A percentile compares a stretch with the other conserved stretches of the same genome.
phyloP scores from a whole-genome alignment of 2,113 vertebrate species.

The Rhipidura dahli region DNA sequence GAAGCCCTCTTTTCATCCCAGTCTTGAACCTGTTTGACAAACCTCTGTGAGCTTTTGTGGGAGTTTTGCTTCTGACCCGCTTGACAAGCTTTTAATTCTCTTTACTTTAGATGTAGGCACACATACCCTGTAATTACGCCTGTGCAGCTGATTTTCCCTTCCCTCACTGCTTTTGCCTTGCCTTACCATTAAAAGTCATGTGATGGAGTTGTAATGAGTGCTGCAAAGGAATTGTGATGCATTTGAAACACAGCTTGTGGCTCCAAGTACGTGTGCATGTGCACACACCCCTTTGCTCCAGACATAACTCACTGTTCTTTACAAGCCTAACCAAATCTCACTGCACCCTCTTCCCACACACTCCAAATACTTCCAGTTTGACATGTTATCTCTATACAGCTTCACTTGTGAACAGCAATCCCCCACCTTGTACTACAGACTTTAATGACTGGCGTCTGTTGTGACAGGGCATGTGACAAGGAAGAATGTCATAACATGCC shows the following conservation, averaged over 20 bases:
- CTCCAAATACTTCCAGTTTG: background rate
- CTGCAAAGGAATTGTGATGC: background rate
- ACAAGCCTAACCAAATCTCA: background rate
- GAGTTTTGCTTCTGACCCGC: background rate
- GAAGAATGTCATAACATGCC: background rate
- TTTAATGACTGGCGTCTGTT: background rate
- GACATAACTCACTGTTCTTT: background rate
- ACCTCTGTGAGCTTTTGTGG: background rate
- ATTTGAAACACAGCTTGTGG: background rate
- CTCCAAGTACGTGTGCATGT: background rate
- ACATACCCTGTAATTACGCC: background rate
- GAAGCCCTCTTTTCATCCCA: background rate
- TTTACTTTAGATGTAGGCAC: background rate
- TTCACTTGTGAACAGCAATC: background rate
- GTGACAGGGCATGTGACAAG: background rate
- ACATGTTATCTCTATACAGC: background rate
- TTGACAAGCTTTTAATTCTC: background rate
- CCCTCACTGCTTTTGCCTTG: background rate
- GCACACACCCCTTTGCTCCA: background rate
- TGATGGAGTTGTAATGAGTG: background rate
- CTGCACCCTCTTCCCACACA: background rate
- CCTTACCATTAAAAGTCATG: background rate
- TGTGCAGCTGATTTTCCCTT: background rate
- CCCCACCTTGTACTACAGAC: background rate
- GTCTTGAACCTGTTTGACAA: background rate